Base-by-base conservation (phyloP, 2,888 invertebrate species). In the Periphyllus acericola region DNA sequence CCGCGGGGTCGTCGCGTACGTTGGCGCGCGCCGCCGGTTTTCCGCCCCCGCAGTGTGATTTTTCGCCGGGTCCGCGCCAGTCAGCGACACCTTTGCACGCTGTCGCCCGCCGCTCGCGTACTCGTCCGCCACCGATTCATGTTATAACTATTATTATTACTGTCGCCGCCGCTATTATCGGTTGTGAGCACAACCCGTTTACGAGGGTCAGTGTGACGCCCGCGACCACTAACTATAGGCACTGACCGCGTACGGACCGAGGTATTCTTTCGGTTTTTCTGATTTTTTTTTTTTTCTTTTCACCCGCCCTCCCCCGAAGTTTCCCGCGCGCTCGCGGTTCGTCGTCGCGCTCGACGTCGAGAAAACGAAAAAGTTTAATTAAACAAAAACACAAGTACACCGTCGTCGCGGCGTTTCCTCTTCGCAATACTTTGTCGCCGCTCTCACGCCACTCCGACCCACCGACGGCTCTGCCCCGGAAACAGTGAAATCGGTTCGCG, bases 21-120 rank as follows among this genome's bases (percentile, higher is more conserved):
- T 85, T 78, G 76, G 76, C 68, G 46, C 29, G 46, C 76, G 79
- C 40, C 66, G 87, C 40, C 66, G 87, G 74, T 80, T 81, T 87
- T 87, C 66, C 72, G n/a, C 71, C 55, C 71, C 80, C 40, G 86
- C 32, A 87, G 87, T 87, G 81, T 74, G 81, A 81, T 87, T 87
- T 79, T 87, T 46, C 74, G 74, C 74, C 87, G 75, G 60, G 74
- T 81, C 66, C 87, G 81, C 29, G 81, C 19, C 81, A 87, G 81
- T 81, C 87, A 66, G 55, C 36, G 46, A 79, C n/a, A 29, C 55
- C 29, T 34, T 17, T 32, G 19, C 76, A 3, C 29, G 52, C 46
- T 34, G 78, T 68, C 52, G 25, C 1, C 34, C 17, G 17, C 34
- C 21, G 32, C 21, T 11, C 76, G 60, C 21, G 75, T 76, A 8